Percentiles rank a stretch among this genome's conserved stretches.
Evolutionary conservation across 2,888 invertebrate species (phyloP).

Genomic region (Anodontia alba): DNA sequence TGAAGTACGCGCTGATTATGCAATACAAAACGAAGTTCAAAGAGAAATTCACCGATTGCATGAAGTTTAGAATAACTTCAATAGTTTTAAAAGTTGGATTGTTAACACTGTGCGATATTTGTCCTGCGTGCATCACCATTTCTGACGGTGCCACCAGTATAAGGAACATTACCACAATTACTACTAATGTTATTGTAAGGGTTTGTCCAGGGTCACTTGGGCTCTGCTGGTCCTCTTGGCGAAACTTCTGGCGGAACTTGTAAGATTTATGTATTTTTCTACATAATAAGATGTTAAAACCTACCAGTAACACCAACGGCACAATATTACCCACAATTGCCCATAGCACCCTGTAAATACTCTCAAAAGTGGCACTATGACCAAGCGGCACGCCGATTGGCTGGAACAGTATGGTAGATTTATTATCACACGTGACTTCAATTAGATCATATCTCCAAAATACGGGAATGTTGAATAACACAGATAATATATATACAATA

Average conservation of each 20-base stretch:
- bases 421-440: conserved; percentile 55
- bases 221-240: conserved; percentile 54
- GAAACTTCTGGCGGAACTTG: conserved; percentile 74
- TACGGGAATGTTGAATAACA: conserved; percentile 89
- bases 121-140: conserved; percentile 75
- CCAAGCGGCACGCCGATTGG: conserved; percentile 66
- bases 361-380: conserved; percentile 66
- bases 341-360: conserved; percentile 77
- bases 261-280: conserved; percentile 79
- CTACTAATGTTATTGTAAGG: conserved; percentile 80
- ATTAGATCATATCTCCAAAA: conserved; percentile 76
- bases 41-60: conserved; percentile 91
- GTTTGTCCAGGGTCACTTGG: conserved; percentile 76
- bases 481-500: conserved; percentile 88
- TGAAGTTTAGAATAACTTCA: conserved; percentile 88
- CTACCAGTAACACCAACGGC: conserved; percentile 77
- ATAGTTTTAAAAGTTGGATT: conserved; percentile 77
- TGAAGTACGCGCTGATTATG: conserved; percentile 91
- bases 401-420: conserved; percentile 48
- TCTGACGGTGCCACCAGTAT: conserved; percentile 83
- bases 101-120: conserved; percentile 69
- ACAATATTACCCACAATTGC: conserved; percentile 79
- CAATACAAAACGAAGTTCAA: conserved; percentile 93
- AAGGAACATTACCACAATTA: conserved; percentile 82
- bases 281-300: conserved; percentile 81